Evolutionary conservation across 2,888 invertebrate genomes (phyloP).

Genomic region (Linnaemya tessellans): DNA sequence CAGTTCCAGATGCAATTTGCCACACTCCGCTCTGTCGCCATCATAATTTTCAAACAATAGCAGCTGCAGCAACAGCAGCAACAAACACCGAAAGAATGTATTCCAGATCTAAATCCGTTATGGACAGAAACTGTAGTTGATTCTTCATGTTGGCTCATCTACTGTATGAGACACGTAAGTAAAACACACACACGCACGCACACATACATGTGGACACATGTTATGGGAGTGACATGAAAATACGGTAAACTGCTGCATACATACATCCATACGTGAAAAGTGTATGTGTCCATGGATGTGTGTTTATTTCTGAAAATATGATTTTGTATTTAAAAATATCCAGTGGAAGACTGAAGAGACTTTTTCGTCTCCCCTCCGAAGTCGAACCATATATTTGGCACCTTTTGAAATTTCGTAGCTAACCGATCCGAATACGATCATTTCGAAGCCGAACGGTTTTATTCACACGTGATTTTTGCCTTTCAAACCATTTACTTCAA

Average conservation of each 20-base stretch:
- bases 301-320: too few species aligned
- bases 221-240: not conserved
- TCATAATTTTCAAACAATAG: constrained; percentile 12
- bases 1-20: constrained; percentile 15
- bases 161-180: not conserved
- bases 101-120: constrained; percentile 6
- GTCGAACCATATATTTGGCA: too few species aligned
- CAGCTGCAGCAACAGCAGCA: constrained; percentile 4
- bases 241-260: not conserved
- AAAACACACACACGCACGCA: not conserved
- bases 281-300: too few species aligned
- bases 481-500: too few species aligned
- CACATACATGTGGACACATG: not conserved
- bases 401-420: too few species aligned
- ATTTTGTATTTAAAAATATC: too few species aligned
- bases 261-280: too few species aligned
- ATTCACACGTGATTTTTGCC: too few species aligned
- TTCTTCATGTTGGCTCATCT: constrained; percentile 29
- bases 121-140: constrained; percentile 9
- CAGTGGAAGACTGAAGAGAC: too few species aligned
- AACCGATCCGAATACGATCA: too few species aligned
- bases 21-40: constrained; percentile 15
- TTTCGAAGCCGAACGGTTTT: too few species aligned
- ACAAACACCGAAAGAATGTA: not conserved
- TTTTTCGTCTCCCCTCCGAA: too few species aligned